Conservation (phyloP, 2,888 invertebrate species). For the Andrena minutula region DNA sequence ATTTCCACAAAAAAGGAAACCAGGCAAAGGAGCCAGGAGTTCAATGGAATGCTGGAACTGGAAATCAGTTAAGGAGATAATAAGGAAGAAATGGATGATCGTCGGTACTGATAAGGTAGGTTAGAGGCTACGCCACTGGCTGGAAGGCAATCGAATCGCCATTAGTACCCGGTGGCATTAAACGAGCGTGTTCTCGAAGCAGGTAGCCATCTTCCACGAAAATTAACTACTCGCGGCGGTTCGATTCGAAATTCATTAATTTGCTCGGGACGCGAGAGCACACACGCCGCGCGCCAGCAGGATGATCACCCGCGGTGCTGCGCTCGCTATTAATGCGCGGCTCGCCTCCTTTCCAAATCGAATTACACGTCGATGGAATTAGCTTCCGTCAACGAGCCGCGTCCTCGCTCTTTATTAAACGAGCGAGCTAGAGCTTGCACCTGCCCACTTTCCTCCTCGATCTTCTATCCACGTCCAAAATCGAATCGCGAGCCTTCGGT, state of each 20-base stretch:
- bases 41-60: background rate
- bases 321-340: constrained; percentile 62
- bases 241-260: constrained; percentile 72
- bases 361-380: constrained; percentile 66
- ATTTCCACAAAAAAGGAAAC: background rate
- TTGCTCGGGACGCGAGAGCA: constrained; percentile 52
- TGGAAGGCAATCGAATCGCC: constrained; percentile 67
- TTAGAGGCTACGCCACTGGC: constrained; percentile 56
- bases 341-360: constrained; percentile 62
- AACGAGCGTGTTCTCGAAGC: constrained; percentile 68
- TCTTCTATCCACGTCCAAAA: background rate
- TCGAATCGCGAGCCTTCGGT: background rate
- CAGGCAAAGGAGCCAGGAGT: background rate
- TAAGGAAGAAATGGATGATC: constrained; percentile 2
- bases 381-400: constrained; percentile 61
- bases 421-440: constrained; percentile 7
- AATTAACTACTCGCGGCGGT: constrained; percentile 67
- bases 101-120: background rate
- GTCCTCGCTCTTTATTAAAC: constrained; percentile 53
- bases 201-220: constrained; percentile 69
- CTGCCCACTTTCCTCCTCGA: background rate
- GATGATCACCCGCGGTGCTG: constrained; percentile 68
- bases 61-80: background rate
- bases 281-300: constrained; percentile 45
- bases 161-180: constrained; percentile 70